phyloP scores from a whole-genome alignment of 2,113 vertebrate species.

The Hippocampus barbouri region DNA sequence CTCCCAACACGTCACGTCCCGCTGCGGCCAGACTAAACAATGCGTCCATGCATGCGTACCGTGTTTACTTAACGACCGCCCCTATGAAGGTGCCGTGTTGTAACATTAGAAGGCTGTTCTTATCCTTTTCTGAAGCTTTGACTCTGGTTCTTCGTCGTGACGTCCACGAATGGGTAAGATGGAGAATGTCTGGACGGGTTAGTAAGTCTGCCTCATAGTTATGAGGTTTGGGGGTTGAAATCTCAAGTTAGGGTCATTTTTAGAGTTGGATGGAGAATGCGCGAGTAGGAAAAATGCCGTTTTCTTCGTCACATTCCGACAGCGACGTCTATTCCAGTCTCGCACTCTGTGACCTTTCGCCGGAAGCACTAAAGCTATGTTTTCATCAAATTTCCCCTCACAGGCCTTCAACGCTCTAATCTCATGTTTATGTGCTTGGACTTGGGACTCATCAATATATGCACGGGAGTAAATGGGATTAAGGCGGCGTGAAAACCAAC shows the following conservation, averaged over 20 bases:
- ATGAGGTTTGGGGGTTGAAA: too few relatives aligned
- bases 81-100: background rate
- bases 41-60: background rate
- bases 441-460: constrained; percentile 15
- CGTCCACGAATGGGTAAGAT: background rate
- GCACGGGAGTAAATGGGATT: constrained; percentile 29
- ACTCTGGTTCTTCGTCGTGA: background rate
- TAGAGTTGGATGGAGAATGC: too few relatives aligned
- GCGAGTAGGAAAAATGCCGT: too few relatives aligned
- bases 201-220: too few relatives aligned
- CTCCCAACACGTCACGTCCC: background rate
- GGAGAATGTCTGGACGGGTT: background rate
- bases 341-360: background rate
- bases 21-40: constrained; percentile 1
- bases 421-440: background rate
- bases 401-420: background rate
- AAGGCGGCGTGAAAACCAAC: constrained; percentile 4
- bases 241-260: too few relatives aligned
- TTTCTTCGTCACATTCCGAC: too few relatives aligned
- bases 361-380: background rate
- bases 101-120: background rate
- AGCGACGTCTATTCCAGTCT: too few relatives aligned
- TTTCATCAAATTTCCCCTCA: background rate
- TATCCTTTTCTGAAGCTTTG: background rate
- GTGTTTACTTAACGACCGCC: background rate